Base-by-base conservation (phyloP, 2,113 vertebrate genomes). In the Rallus limicola region DNA sequence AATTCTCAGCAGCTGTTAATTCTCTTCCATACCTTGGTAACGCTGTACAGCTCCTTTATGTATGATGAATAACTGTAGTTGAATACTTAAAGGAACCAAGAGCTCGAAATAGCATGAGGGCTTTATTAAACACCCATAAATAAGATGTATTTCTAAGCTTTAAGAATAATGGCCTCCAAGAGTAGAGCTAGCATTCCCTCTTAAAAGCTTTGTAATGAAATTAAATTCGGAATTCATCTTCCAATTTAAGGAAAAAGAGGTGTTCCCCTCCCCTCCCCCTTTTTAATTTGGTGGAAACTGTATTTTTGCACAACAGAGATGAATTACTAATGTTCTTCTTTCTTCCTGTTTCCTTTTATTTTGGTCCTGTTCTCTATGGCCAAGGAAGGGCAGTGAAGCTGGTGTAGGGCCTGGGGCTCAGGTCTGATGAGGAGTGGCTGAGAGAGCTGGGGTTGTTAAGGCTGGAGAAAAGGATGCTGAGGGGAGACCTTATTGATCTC, bases 191-290 rank as follows among this genome's bases (percentile, higher is more conserved):
- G 14, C 17, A 48, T 62, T 75, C 10, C 4, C 14, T 63, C 36
- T 59, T 82, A 38, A 86, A 91, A 71, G 11, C 7, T 64, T 86
- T 15, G 36, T 2, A 67, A 44, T 80, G 3, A 76, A 70, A 58
- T 59, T 16, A 40, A 58, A 29, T 76, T 91, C 14, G 26, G 82
- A 74, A 80, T 28, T 86, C 50, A 40, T 69, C 16, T 84, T 80
- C 50, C 38, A 44, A 10, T 69, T 59, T 77, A 72, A 88, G 62
- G 52, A 70, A 50, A 7, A 62, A 72, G 34, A 68, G 19, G 58
- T 46, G 69, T 14, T 9, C 0, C 1, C 12, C 11, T 9, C 0
- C 1, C 12, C 11, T 7, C 31, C 16, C 7, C 8, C 4, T 40
- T 65, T 55, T 85, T 68, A 67, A 38, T 74, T 62, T 88, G 52